Conservation (phyloP, 2,113 vertebrate genomes). For the Gymnocephalus cernua region DNA sequence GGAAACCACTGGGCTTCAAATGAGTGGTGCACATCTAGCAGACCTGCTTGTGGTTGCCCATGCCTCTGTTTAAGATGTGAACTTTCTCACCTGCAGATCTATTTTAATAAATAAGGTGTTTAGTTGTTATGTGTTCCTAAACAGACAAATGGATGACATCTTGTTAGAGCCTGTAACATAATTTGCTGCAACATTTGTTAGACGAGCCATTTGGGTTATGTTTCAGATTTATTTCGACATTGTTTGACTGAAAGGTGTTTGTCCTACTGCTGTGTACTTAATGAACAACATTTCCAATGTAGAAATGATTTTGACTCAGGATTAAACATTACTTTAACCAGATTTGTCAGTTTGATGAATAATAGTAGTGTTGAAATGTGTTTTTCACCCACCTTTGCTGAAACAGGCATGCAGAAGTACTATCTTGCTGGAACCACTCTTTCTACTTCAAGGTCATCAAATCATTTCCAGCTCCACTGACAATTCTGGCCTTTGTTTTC, state of each 20-base stretch:
- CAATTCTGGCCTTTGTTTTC: constrained; percentile 17
- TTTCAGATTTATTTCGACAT: constrained; percentile 7
- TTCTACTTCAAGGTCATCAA: constrained; percentile 31
- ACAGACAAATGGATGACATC: background rate
- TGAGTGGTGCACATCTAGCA: background rate
- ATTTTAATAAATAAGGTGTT: background rate
- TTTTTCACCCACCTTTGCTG: background rate
- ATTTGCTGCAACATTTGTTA: constrained; percentile 15
- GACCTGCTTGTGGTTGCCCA: background rate
- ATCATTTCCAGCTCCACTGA: background rate
- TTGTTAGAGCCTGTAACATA: background rate
- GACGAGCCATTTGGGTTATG: background rate
- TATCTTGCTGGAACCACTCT: background rate
- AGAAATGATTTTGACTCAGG: background rate
- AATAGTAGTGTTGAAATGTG: background rate
- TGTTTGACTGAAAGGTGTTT: constrained; percentile 43
- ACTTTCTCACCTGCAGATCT: background rate
- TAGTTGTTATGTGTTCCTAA: background rate
- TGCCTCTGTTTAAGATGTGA: background rate
- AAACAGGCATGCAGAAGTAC: constrained; percentile 15
- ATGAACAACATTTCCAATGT: constrained; percentile 17
- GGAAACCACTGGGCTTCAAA: background rate
- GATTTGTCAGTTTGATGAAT: background rate
- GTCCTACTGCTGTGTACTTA: constrained; percentile 11
- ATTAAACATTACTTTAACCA: background rate